Conservation (phyloP, 2,797 vertebrate species). For the Ctenopoma multispine region DNA sequence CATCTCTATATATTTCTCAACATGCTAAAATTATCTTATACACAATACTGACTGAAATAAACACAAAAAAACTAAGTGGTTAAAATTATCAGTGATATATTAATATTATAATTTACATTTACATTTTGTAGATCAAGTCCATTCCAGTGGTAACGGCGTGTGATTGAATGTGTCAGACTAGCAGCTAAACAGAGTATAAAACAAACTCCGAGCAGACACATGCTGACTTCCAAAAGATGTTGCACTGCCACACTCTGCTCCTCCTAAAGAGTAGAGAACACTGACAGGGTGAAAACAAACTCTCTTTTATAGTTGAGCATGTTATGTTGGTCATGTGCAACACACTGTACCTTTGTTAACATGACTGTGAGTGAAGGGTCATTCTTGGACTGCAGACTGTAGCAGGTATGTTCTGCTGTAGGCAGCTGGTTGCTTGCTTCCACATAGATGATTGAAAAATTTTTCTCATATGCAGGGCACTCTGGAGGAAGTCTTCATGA, state of each 20-base stretch:
- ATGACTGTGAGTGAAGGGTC: conserved; percentile 81
- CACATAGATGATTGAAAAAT: conserved; percentile 54
- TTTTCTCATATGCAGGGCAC: conserved; percentile 65
- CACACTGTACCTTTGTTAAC: conserved; percentile 78
- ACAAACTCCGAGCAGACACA: conserved; percentile 78
- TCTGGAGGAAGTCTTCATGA: conserved; percentile 71
- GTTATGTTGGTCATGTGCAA: neutral
- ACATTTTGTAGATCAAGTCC: conserved; percentile 75
- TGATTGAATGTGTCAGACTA: conserved; percentile 58
- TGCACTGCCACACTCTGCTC: conserved; percentile 73
- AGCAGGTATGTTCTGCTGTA: conserved; percentile 69
- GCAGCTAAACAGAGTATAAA: conserved; percentile 74
- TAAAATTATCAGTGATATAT: neutral
- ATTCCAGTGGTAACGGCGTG: conserved; percentile 52
- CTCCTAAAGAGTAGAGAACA: conserved; percentile 63
- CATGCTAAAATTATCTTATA: neutral
- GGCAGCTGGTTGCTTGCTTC: conserved; percentile 44
- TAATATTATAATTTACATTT: conserved; percentile 31
- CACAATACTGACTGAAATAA: neutral
- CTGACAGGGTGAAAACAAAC: neutral
- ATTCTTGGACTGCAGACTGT: conserved; percentile 69
- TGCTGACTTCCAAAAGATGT: conserved; percentile 79
- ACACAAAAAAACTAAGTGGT: neutral
- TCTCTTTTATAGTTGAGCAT: neutral
- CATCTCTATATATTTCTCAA: neutral